These are phyloP conservation scores for Anser brachyrhynchus DNA, from an alignment of 2,113 vertebrate species.

Conservation along the genomic window DNA sequence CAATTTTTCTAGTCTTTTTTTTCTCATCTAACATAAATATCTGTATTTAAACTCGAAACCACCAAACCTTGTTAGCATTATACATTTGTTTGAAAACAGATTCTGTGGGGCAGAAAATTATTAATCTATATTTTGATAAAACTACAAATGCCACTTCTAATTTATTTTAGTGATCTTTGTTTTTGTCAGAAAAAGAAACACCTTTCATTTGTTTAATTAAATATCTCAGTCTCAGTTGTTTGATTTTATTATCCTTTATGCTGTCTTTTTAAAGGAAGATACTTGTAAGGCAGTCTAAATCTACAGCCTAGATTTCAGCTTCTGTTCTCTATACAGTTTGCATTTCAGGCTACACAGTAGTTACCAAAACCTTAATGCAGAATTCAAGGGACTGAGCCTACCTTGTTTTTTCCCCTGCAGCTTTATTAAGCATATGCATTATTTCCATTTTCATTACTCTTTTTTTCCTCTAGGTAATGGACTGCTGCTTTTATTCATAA, in stretches of 20 bases:
- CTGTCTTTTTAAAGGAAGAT: not conserved
- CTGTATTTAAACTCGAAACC: not conserved
- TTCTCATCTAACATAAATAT: not conserved
- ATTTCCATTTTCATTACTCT: not conserved
- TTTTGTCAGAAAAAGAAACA: not conserved
- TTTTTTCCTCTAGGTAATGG: not conserved
- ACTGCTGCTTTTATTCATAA: not conserved
- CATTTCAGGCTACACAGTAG: not conserved
- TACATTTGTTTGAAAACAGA: not conserved
- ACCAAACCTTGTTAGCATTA: not conserved
- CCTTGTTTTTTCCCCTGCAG: not conserved
- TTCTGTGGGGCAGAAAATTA: not conserved
- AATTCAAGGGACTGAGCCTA: not conserved
- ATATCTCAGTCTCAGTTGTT: not conserved
- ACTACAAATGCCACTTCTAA: not conserved
- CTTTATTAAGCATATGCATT: not conserved
- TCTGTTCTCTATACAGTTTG: not conserved
- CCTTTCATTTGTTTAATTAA: not conserved
- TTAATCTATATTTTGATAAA: constrained; percentile 17
- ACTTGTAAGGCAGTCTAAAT: not conserved
- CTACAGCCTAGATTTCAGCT: not conserved
- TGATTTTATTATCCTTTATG: not conserved
- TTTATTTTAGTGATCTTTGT: not conserved
- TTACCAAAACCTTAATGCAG: not conserved
- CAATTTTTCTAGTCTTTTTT: not conserved